Evolutionary conservation across 2,888 invertebrate genomes (phyloP).

Genomic region (Psylliodes chrysocephalus): DNA sequence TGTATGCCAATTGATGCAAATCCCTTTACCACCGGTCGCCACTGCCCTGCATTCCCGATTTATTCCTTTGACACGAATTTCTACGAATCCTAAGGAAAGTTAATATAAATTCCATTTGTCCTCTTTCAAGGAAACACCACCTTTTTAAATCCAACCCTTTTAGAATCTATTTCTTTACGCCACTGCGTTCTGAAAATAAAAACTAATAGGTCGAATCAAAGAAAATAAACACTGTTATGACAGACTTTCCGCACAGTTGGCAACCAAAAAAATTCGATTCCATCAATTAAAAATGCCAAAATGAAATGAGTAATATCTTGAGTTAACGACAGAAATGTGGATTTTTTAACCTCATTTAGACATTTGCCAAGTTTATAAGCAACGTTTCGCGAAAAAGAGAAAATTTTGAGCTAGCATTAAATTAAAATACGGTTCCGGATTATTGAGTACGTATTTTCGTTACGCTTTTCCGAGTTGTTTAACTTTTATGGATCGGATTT

Average conservation of each 20-base stretch:
- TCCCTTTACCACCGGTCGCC: too few relatives aligned
- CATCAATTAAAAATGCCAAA: not conserved
- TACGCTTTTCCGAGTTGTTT: too few relatives aligned
- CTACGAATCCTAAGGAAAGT: too few relatives aligned
- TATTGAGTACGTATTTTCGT: too few relatives aligned
- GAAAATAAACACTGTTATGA: conserved; percentile 2
- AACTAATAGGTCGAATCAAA: conserved; percentile 1
- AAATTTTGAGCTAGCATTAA: too few relatives aligned
- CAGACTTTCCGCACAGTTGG: conserved; percentile 3
- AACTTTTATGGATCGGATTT: too few relatives aligned
- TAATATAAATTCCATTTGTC: too few relatives aligned
- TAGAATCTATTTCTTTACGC: not conserved
- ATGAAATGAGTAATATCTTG: not conserved
- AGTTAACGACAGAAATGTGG: not conserved
- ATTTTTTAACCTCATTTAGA: conserved; percentile 4
- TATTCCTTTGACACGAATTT: too few relatives aligned
- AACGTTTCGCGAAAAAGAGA: not conserved
- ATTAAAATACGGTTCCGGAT: too few relatives aligned
- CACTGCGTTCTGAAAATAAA: not conserved
- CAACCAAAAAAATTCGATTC: not conserved
- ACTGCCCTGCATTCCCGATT: too few relatives aligned
- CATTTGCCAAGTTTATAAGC: not conserved
- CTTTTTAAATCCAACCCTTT: not conserved
- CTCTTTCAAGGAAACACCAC: too few relatives aligned
- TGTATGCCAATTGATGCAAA: too few relatives aligned